Evolutionary conservation across 2,797 vertebrate genomes (phyloP), one percentile per base, ranked within the genome.

Genomic region (Mus spretus): DNA sequence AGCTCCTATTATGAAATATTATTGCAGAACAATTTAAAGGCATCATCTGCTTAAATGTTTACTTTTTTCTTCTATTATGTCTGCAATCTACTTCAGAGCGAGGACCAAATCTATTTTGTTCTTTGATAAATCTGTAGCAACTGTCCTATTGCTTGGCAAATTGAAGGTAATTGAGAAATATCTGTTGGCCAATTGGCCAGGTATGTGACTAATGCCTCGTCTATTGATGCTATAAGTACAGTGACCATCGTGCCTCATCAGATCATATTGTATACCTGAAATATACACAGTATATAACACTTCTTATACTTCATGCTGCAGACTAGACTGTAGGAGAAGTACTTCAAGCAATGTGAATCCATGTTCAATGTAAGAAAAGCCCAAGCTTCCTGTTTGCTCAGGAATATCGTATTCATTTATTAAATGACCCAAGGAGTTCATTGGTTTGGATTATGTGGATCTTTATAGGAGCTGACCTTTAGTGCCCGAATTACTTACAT

Each of bases 71-170:
- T 92, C 28, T 82, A 61, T 12, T 72, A 75, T 77, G 70, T 40
- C 34, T 63, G n/a, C 13, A 53, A 93, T 34, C 1, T 34, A n/a
- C 12, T 92, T 83, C 47, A 79, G 59, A 91, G 79, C 34, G 65
- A 93, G 82, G 40, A 78, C 0, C 7, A 80, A 75, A 19, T 90
- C 12, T 83, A 22, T 57, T 92, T 87, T 87, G 53, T 40, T 87
- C 47, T 94, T 63, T 81, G 55, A 31, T 94, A 11, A 77, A 83
- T 80, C 72, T 91, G 40, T 7, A 94, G 47, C 74, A 89, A 37
- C 31, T 70, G 34, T 11, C 5, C 26, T 13, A 74, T 75, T n/a
- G 7, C 28, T 96, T 95, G 57, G 40, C 65, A 91, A 57, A 20
- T 59, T 13, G 65, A 82, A 95, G 28, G 19, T 85, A 67, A 50